These are phyloP conservation scores for Neodon shergylaensis DNA, from an alignment of 2,113 vertebrate species.

Conservation along the genomic window DNA sequence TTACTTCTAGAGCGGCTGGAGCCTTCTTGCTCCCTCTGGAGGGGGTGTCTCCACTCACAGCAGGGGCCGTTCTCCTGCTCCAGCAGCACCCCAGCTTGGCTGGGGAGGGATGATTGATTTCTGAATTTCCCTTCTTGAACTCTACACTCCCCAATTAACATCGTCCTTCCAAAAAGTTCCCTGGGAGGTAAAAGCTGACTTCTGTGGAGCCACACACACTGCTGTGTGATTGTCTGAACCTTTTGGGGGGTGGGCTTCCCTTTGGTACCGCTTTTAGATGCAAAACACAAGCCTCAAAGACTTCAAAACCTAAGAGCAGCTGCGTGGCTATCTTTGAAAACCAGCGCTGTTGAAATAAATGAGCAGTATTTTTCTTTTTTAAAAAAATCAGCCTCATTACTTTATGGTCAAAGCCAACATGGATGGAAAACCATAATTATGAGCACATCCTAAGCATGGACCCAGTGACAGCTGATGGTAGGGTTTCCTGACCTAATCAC, in stretches of 20 bases:
- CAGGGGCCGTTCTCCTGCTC: neutral
- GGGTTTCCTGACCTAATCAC: neutral
- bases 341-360: slow-evolving; percentile 11
- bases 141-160: neutral
- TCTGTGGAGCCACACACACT: neutral
- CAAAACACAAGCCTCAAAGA: neutral
- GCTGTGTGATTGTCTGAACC: neutral
- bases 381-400: neutral
- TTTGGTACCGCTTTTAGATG: slow-evolving; percentile 20
- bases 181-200: neutral
- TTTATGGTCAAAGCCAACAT: neutral
- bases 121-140: neutral
- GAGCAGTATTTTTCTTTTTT: neutral
- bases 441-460: neutral
- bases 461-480: neutral
- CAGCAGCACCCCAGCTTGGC: neutral
- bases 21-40: neutral
- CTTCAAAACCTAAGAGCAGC: slow-evolving; percentile 36
- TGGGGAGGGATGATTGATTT: neutral
- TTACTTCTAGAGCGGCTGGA: too few relatives aligned
- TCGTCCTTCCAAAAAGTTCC: neutral
- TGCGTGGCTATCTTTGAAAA: slow-evolving; percentile 54
- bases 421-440: neutral
- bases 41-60: neutral
- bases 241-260: neutral